A percentile compares a stretch with the other conserved stretches of the same genome.
Conservation (phyloP, 1,140 invertebrate genomes). For the Drosophila orosa region DNA sequence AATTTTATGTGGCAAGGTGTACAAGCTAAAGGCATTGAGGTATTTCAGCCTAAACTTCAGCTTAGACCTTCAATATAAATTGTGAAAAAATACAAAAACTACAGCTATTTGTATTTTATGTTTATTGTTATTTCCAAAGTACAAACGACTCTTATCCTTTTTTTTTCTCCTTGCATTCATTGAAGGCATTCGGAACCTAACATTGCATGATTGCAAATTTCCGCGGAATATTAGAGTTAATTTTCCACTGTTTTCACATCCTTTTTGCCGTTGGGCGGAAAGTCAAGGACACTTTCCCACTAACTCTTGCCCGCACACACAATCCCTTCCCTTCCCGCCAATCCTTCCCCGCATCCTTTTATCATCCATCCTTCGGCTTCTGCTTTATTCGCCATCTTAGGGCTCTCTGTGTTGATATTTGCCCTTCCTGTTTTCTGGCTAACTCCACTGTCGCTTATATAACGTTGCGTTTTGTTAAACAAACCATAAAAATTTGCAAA, state of each 20-base stretch:
- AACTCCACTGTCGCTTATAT: conserved; percentile 55
- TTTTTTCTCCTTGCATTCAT: conserved; percentile 18
- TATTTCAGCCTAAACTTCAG: not conserved
- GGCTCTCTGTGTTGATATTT: conserved; percentile 31
- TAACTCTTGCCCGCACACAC: conserved; percentile 36
- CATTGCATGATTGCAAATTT: conserved; percentile 37
- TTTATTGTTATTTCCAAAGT: not conserved
- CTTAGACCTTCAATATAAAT: not conserved
- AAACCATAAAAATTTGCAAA: conserved; percentile 81
- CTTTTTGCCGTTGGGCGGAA: not conserved
- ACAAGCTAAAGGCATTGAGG: not conserved
- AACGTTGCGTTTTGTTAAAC: conserved; percentile 80
- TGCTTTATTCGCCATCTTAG: conserved; percentile 12
- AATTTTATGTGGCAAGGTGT: not conserved
- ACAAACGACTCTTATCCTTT: conserved; percentile 13
- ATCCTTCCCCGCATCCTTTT: conserved; percentile 22
- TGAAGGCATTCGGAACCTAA: conserved; percentile 12
- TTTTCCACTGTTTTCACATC: conserved; percentile 13
- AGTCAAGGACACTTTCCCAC: conserved; percentile 50
- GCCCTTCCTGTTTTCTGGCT: conserved; percentile 44
- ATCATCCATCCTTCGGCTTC: not conserved
- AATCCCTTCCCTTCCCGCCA: conserved; percentile 26
- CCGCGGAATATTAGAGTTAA: conserved; percentile 39
- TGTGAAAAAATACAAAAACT: not conserved
- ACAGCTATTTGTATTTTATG: not conserved